Percentiles rank a stretch among this genome's conserved stretches.
phyloP scores from a whole-genome alignment of 2,113 vertebrate species.

The Sinocyclocheilus maitianheensis region DNA sequence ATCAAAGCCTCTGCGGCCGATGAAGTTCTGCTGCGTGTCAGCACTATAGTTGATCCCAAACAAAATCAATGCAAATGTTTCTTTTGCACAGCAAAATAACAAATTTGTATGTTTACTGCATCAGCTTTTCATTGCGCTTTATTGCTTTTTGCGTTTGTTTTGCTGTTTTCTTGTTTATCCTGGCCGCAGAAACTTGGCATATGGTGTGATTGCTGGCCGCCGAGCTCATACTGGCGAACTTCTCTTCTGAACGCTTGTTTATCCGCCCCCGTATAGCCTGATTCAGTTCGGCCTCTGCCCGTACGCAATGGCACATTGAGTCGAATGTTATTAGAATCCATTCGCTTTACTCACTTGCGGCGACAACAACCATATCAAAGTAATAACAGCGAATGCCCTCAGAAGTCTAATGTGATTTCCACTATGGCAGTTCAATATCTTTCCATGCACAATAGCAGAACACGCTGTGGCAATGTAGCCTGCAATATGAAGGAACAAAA shows the following conservation, averaged over 20 bases:
- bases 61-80: conserved; percentile 40
- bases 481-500: conserved; percentile 1
- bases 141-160: conserved; percentile 12
- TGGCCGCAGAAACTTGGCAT: conserved; percentile 34
- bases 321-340: conserved; percentile 37
- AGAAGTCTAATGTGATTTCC: conserved; percentile 44
- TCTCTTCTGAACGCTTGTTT: background rate
- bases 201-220: background rate
- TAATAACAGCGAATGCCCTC: conserved; percentile 37
- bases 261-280: conserved; percentile 2
- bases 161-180: conserved; percentile 25
- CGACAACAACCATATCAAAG: conserved; percentile 38
- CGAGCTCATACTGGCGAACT: conserved; percentile 28
- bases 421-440: conserved; percentile 42
- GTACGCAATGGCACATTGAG: background rate
- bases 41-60: conserved; percentile 29
- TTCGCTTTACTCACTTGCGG: conserved; percentile 36
- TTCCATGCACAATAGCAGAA: conserved; percentile 29
- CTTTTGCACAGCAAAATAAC: conserved; percentile 37
- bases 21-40: conserved; percentile 24
- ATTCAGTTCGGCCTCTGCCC: conserved; percentile 18
- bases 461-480: background rate
- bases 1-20: conserved; percentile 36
- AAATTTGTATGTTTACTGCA: conserved; percentile 11
- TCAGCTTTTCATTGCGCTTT: conserved; percentile 6